These are phyloP conservation scores for Pedicia rivosa DNA, from an alignment of 2,888 invertebrate species.

Conservation along the genomic window DNA sequence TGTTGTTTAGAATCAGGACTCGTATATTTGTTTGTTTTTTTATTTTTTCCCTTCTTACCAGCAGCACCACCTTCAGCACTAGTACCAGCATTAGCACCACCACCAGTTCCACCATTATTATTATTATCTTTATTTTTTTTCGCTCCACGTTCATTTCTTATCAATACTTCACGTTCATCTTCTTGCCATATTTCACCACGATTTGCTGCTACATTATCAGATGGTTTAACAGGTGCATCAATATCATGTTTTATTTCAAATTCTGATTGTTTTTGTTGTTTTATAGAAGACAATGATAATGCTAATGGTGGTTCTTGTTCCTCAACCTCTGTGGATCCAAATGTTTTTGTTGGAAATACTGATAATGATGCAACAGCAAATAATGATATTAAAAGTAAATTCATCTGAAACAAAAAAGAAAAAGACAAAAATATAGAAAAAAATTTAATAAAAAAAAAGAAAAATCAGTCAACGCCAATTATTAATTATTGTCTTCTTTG, in stretches of 20 bases:
- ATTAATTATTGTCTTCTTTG: too few species aligned
- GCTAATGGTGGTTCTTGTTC: conserved; percentile 25
- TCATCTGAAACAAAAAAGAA: conserved; percentile 3
- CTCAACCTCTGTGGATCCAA: conserved; percentile 28
- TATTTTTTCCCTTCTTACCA: conserved; percentile 21
- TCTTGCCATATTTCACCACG: conserved; percentile 67
- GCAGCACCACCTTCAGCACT: too few species aligned
- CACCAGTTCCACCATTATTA: conserved; percentile 37
- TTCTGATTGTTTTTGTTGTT: conserved; percentile 16
- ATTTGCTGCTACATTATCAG: conserved; percentile 18
- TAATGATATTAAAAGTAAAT: conserved; percentile 13
- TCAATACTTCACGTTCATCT: conserved; percentile 61
- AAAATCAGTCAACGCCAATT: too few species aligned
- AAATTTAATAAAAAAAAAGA: neutral
- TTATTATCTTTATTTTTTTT: conserved; percentile 38
- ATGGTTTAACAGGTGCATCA: neutral
- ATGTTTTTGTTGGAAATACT: conserved; percentile 21
- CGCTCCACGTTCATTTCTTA: conserved; percentile 64
- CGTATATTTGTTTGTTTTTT: conserved; percentile 1
- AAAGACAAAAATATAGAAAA: neutral
- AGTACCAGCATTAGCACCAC: conserved; percentile 8
- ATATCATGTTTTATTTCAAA: neutral
- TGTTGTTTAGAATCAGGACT: neutral
- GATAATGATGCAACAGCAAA: conserved; percentile 22
- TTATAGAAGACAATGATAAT: conserved; percentile 27